A percentile compares a stretch with the other conserved stretches of the same genome.
Evolutionary conservation across 2,113 vertebrate species (phyloP).

Genomic region (Rutilus rutilus): DNA sequence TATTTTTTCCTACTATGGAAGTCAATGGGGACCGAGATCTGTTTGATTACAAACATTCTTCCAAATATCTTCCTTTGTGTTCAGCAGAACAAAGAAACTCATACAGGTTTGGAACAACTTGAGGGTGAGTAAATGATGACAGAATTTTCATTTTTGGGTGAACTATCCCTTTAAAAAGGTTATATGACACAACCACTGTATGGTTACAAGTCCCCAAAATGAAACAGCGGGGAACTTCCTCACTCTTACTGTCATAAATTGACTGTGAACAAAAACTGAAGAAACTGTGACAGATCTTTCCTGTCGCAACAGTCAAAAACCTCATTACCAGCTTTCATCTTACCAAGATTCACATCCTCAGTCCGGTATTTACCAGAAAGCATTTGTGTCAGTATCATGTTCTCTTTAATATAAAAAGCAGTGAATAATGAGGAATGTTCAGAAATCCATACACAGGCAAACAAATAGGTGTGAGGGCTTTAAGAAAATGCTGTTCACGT

Average conservation of each 20-base stretch:
- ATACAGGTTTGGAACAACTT: no score
- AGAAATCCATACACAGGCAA: neutral
- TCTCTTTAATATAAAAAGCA: neutral
- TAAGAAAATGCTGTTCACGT: neutral
- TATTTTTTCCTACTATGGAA: no score
- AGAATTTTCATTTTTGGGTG: no score
- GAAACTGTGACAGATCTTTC: neutral
- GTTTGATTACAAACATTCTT: no score
- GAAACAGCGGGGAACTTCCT: neutral
- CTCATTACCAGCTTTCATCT: neutral
- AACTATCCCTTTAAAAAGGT: no score
- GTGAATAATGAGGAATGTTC: constrained; percentile 1
- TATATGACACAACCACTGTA: neutral
- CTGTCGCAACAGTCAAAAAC: no score
- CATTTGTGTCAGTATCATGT: neutral
- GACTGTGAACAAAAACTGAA: neutral
- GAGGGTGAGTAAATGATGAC: no score
- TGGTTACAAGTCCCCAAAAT: neutral
- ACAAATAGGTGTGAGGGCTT: neutral
- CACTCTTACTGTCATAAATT: neutral
- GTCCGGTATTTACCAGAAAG: neutral
- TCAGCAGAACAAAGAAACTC: no score
- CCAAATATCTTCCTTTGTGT: no score
- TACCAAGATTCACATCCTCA: neutral
- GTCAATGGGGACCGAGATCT: no score